A percentile compares a stretch with the other conserved stretches of the same genome.
Conservation (phyloP, 1,140 invertebrate species). For the Luehdorfia chinensis region DNA sequence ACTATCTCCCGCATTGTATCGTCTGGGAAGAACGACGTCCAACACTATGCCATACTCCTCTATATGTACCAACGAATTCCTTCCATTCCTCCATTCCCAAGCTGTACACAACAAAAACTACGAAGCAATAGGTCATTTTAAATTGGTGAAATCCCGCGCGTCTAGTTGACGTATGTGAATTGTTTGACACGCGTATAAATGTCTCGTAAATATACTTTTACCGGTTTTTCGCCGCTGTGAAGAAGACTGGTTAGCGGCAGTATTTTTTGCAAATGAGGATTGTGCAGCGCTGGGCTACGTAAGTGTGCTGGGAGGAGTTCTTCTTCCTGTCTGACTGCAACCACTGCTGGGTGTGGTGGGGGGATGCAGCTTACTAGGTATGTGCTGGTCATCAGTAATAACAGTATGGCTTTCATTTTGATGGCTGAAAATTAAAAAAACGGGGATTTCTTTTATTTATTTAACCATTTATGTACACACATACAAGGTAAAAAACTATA, state of each 20-base stretch:
- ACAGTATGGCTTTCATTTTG: slow-evolving; percentile 32
- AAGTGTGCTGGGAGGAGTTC: slow-evolving; percentile 62
- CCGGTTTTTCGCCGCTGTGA: slow-evolving; percentile 77
- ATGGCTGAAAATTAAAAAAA: neutral
- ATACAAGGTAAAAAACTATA: too few relatives aligned
- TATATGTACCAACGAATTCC: too few relatives aligned
- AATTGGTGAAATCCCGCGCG: too few relatives aligned
- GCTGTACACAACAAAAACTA: too few relatives aligned
- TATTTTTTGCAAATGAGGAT: slow-evolving; percentile 57
- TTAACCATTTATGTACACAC: neutral
- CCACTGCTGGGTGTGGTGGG: slow-evolving; percentile 70
- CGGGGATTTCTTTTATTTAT: neutral
- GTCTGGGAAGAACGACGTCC: too few relatives aligned
- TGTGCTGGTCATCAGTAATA: slow-evolving; percentile 33
- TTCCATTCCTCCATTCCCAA: too few relatives aligned
- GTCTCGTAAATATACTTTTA: too few relatives aligned
- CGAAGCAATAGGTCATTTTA: too few relatives aligned
- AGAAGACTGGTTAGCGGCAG: slow-evolving; percentile 78
- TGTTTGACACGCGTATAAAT: too few relatives aligned
- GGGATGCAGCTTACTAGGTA: slow-evolving; percentile 39
- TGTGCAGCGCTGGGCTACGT: slow-evolving; percentile 53
- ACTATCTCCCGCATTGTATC: too few relatives aligned
- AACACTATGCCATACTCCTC: too few relatives aligned
- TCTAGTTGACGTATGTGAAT: too few relatives aligned
- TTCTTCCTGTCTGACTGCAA: slow-evolving; percentile 65